Evolutionary conservation across 2,888 invertebrate genomes (phyloP).

Genomic region (Nephrotoma flavescens): DNA sequence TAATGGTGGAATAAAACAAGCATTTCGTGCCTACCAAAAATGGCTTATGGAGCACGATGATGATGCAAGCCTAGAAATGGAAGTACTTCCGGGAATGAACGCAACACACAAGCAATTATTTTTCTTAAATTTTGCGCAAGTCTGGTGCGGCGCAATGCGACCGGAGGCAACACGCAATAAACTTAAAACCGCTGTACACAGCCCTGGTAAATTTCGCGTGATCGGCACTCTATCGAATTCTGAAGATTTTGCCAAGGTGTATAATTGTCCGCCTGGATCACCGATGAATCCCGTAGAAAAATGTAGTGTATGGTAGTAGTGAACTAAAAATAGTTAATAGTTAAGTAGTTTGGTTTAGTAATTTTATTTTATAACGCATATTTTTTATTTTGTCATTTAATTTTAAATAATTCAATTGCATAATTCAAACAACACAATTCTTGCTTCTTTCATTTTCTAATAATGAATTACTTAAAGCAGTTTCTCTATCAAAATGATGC

Average conservation of each 20-base stretch:
- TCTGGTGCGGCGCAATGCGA: conserved; percentile 70
- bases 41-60: conserved; percentile 52
- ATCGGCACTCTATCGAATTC: conserved; percentile 68
- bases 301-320: conserved; percentile 56
- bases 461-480: neutral
- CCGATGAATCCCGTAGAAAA: conserved; percentile 68
- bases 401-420: neutral
- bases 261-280: conserved; percentile 50
- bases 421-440: neutral
- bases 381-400: neutral
- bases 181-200: conserved; percentile 68
- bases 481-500: neutral
- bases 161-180: conserved; percentile 68
- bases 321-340: neutral
- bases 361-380: neutral
- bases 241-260: conserved; percentile 58
- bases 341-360: neutral
- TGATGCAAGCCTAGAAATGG: conserved; percentile 29
- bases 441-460: neutral
- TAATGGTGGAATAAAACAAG: conserved; percentile 88
- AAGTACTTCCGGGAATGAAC: conserved; percentile 56
- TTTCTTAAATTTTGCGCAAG: conserved; percentile 81
- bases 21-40: conserved; percentile 70
- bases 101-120: conserved; percentile 70
- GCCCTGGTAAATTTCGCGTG: conserved; percentile 67